A percentile compares a stretch with the other conserved stretches of the same genome.
phyloP scores from a whole-genome alignment of 1,140 invertebrate species.

The Lordiphosa stackelbergi region DNA sequence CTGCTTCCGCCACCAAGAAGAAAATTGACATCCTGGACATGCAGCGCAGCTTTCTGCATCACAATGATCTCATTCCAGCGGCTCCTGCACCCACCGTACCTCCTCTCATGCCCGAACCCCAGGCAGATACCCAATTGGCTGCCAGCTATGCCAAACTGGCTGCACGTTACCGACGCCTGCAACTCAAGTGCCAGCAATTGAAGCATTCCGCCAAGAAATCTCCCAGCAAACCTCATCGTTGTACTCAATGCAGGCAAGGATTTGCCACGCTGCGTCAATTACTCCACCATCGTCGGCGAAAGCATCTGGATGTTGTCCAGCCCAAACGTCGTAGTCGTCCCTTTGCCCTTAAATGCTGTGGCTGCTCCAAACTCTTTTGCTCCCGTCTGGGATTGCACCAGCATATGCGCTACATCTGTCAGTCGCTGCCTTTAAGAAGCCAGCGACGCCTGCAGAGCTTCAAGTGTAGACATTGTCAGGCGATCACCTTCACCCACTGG shows the following conservation, averaged over 20 bases:
- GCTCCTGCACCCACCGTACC: constrained; percentile 5
- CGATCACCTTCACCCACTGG: constrained; percentile 66
- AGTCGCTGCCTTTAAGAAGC: constrained; percentile 52
- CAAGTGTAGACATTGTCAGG: constrained; percentile 63
- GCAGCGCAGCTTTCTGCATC: constrained; percentile 65
- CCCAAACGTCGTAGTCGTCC: constrained; percentile 3
- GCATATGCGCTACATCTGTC: constrained; percentile 69
- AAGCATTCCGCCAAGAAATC: background rate
- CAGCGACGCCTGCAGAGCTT: constrained; percentile 52
- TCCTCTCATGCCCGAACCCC: background rate
- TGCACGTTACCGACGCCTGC: constrained; percentile 38
- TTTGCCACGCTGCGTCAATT: constrained; percentile 37
- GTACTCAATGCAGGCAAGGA: constrained; percentile 22
- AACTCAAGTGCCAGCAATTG: constrained; percentile 34
- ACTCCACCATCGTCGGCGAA: constrained; percentile 33
- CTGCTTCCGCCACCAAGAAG: constrained; percentile 27
- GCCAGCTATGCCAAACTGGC: constrained; percentile 49
- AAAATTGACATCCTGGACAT: constrained; percentile 66
- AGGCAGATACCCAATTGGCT: constrained; percentile 10
- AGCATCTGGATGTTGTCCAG: constrained; percentile 28
- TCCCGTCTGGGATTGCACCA: constrained; percentile 50
- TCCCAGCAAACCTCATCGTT: constrained; percentile 7
- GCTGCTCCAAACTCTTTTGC: constrained; percentile 50
- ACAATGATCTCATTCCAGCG: constrained; percentile 44
- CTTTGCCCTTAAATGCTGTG: constrained; percentile 45